Evolutionary conservation across 2,888 invertebrate genomes (phyloP).

Genomic region (Callimorpha dominula): DNA sequence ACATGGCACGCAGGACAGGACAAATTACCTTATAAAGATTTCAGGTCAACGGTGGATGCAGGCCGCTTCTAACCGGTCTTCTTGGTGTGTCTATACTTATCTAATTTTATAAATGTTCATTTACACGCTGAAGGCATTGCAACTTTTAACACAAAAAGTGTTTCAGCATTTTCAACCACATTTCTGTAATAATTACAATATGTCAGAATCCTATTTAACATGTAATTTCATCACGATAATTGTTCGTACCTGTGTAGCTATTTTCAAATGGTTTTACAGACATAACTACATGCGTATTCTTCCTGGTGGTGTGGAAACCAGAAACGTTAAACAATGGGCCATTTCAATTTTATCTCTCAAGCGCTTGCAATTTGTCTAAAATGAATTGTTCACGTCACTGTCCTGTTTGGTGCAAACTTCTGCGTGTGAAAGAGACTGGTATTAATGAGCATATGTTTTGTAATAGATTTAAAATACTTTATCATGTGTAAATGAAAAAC

Average conservation of each 20-base stretch:
- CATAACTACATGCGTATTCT: conserved; percentile 49
- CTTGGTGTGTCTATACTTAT: too few species aligned
- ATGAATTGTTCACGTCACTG: conserved; percentile 59
- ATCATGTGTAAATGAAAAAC: neutral
- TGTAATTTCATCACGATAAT: conserved; percentile 34
- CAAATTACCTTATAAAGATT: too few species aligned
- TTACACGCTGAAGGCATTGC: neutral
- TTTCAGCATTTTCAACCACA: neutral
- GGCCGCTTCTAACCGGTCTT: too few species aligned
- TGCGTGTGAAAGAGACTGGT: conserved; percentile 49
- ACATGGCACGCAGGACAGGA: too few species aligned
- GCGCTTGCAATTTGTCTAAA: conserved; percentile 67
- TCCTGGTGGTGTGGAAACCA: conserved; percentile 71
- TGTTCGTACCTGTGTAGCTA: conserved; percentile 33
- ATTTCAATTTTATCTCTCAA: conserved; percentile 66
- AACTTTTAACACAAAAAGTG: neutral
- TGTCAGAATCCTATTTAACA: conserved; percentile 16
- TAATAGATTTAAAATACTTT: conserved; percentile 22
- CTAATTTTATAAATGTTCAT: too few species aligned
- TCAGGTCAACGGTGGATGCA: too few species aligned
- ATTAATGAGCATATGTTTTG: conserved; percentile 39
- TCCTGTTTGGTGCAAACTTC: conserved; percentile 55
- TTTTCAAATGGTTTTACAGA: conserved; percentile 51
- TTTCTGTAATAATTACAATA: neutral
- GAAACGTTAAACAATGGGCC: conserved; percentile 66